Evolutionary conservation across 64 coral and sea anemone genomes (phyloP).

Genomic region (Stichodactyla mertensii): DNA sequence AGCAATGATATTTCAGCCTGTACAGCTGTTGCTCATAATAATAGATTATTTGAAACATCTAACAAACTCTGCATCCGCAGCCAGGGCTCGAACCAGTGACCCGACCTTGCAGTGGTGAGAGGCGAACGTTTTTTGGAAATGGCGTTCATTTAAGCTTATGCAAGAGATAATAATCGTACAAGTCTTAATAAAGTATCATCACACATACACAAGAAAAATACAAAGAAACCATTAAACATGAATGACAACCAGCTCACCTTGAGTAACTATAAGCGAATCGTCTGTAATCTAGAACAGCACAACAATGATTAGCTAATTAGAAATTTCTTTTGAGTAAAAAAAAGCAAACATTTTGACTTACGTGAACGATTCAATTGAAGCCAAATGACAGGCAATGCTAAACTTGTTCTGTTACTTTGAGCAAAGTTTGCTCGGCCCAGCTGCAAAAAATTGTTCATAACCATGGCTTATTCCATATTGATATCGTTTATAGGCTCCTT

Average conservation of each 20-base stretch:
- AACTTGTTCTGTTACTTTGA: background rate
- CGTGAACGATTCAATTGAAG: background rate
- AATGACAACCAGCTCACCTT: background rate
- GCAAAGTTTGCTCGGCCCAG: slow-evolving; percentile 18
- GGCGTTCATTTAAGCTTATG: too few species aligned
- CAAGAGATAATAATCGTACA: too few species aligned
- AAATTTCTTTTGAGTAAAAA: background rate
- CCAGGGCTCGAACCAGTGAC: too few species aligned
- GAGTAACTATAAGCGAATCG: background rate
- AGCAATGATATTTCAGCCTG: too few species aligned
- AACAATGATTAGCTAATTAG: background rate
- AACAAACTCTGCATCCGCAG: too few species aligned
- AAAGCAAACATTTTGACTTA: background rate
- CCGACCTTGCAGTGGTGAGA: too few species aligned
- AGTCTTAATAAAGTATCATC: too few species aligned
- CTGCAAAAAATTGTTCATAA: background rate
- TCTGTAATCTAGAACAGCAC: background rate
- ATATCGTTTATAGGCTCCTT: background rate
- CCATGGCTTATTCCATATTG: background rate
- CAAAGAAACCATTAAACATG: background rate
- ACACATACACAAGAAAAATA: background rate
- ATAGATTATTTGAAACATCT: too few species aligned
- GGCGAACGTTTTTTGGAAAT: too few species aligned
- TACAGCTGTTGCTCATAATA: too few species aligned
- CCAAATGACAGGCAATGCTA: background rate